Conservation (phyloP, 2,888 invertebrate species). For the Pseudeuparius sepicola region DNA sequence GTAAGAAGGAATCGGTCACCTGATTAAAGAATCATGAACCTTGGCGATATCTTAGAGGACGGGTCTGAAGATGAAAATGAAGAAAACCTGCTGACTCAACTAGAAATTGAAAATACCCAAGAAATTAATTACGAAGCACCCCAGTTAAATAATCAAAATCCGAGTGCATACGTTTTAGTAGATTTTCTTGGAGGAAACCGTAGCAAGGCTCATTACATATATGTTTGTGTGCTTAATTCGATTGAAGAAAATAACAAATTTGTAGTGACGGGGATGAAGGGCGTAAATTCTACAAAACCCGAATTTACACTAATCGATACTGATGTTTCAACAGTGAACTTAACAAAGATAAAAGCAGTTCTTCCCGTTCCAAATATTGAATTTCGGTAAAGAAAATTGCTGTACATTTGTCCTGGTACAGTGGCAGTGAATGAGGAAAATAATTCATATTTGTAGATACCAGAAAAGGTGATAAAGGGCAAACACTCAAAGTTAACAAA, state of each 20-base stretch:
- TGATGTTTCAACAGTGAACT: constrained; percentile 2
- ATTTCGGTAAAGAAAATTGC: background rate
- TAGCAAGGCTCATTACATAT: constrained; percentile 1
- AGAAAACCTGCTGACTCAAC: background rate
- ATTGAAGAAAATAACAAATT: background rate
- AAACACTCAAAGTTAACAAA: too few species aligned
- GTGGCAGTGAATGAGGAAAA: constrained; percentile 1
- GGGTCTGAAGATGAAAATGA: background rate
- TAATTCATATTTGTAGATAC: background rate
- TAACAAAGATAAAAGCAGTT: background rate
- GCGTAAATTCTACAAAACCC: background rate
- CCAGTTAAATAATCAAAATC: background rate
- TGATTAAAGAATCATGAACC: too few species aligned
- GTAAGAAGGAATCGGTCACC: too few species aligned
- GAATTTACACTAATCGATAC: background rate
- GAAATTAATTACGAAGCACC: constrained; percentile 2
- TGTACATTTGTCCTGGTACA: background rate
- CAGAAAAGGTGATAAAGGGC: too few species aligned
- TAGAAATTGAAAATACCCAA: constrained; percentile 1
- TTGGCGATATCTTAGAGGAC: background rate
- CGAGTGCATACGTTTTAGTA: background rate
- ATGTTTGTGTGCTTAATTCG: background rate
- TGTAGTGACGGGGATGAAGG: background rate
- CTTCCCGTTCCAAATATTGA: background rate
- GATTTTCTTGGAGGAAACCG: constrained; percentile 1